Percentiles rank a stretch among this genome's conserved stretches.
These are phyloP conservation scores for Tipula helvola DNA, from an alignment of 2,888 invertebrate species.

Conservation along the genomic window DNA sequence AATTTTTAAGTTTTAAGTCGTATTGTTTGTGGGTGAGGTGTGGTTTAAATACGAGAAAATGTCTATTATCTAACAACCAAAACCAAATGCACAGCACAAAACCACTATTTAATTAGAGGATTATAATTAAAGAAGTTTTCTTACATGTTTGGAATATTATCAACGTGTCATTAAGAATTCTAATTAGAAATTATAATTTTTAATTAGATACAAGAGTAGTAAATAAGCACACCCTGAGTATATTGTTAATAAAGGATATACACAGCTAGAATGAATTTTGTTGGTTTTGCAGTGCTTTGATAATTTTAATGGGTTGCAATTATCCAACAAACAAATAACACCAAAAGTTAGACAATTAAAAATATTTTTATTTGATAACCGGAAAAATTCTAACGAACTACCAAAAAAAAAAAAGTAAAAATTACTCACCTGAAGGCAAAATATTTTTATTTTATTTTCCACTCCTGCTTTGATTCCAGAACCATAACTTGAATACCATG, in stretches of 20 bases:
- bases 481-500: neutral
- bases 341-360: neutral
- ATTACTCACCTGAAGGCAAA: neutral
- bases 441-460: neutral
- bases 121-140: neutral
- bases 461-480: neutral
- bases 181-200: neutral
- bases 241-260: neutral
- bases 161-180: neutral
- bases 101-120: neutral
- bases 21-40: neutral
- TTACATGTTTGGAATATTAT: neutral
- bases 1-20: neutral
- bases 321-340: neutral
- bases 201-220: neutral
- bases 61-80: neutral
- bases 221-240: neutral
- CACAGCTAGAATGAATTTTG: neutral
- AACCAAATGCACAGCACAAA: neutral
- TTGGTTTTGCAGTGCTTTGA: neutral
- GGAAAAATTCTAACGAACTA: neutral
- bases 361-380: neutral
- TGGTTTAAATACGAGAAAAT: neutral
- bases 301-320: slow-evolving; percentile 4
- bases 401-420: neutral